A percentile compares a stretch with the other conserved stretches of the same genome.
phyloP scores from a whole-genome alignment of 1,140 invertebrate genomes.

The Bathynomus jamesi region DNA sequence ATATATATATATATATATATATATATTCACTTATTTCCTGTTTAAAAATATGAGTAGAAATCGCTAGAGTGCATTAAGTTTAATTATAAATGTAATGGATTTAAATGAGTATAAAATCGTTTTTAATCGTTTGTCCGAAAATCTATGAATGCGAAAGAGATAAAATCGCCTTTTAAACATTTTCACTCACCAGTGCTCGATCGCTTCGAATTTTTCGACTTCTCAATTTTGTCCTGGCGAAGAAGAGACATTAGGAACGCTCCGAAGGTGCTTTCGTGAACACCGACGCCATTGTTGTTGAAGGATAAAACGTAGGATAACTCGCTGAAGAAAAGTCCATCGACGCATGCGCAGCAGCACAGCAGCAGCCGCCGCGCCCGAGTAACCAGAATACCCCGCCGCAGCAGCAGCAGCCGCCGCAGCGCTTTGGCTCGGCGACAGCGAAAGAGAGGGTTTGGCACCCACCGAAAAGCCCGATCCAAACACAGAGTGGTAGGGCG shows the following conservation, averaged over 20 bases:
- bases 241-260: slow-evolving; percentile 7
- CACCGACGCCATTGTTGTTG: slow-evolving; percentile 41
- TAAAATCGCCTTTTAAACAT: neutral
- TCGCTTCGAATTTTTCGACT: slow-evolving; percentile 45
- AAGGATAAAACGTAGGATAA: slow-evolving; percentile 42
- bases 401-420: no score
- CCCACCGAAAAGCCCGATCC: neutral
- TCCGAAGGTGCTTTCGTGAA: slow-evolving; percentile 42
- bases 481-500: neutral
- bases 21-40: no score
- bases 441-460: neutral
- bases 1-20: no score
- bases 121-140: no score
- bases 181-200: slow-evolving; percentile 49
- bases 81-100: no score
- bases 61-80: no score
- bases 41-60: no score
- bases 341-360: slow-evolving; percentile 43
- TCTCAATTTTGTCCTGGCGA: slow-evolving; percentile 38
- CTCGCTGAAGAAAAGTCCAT: slow-evolving; percentile 40
- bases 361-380: slow-evolving; percentile 21
- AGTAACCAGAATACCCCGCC: slow-evolving; percentile 4
- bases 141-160: no score
- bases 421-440: neutral
- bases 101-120: no score